phyloP scores from a whole-genome alignment of 1,140 invertebrate species.

The Drosophila orosa region DNA sequence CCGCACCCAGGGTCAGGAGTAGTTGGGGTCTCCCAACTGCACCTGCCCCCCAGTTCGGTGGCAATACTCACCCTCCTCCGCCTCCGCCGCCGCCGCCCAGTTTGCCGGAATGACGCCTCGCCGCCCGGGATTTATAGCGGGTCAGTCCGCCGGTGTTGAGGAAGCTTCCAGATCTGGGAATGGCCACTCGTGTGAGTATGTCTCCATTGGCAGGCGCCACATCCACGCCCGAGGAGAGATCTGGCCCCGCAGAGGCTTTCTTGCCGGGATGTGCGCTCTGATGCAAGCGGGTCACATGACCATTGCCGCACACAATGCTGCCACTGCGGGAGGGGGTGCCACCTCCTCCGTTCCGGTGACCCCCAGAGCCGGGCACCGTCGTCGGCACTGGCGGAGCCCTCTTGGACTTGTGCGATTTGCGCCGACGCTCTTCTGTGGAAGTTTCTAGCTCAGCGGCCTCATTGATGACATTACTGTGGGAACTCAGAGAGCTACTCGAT shows the following conservation, averaged over 20 bases:
- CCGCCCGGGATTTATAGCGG: constrained; percentile 87
- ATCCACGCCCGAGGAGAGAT: constrained; percentile 59
- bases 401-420: constrained; percentile 80
- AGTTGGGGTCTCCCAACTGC: neutral
- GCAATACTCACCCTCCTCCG: constrained; percentile 78
- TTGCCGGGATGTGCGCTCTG: constrained; percentile 45
- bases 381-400: constrained; percentile 79
- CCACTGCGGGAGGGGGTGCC: constrained; percentile 21
- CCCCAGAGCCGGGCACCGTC: constrained; percentile 31
- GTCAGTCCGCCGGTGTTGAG: constrained; percentile 90
- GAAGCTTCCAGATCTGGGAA: constrained; percentile 92
- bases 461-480: constrained; percentile 86
- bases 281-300: constrained; percentile 61
- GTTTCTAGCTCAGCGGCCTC: constrained; percentile 75
- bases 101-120: constrained; percentile 74
- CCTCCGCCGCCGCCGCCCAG: constrained; percentile 62
- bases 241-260: constrained; percentile 24
- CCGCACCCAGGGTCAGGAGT: constrained; percentile 32
- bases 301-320: constrained; percentile 64
- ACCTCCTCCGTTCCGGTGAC: constrained; percentile 15
- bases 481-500: constrained; percentile 86
- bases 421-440: constrained; percentile 80
- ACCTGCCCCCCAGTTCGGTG: constrained; percentile 31
- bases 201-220: constrained; percentile 87
- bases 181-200: constrained; percentile 92